Percentiles rank a stretch among this genome's conserved stretches.
Evolutionary conservation across 2,888 invertebrate species (phyloP).

Genomic region (Choreutis nemorana): DNA sequence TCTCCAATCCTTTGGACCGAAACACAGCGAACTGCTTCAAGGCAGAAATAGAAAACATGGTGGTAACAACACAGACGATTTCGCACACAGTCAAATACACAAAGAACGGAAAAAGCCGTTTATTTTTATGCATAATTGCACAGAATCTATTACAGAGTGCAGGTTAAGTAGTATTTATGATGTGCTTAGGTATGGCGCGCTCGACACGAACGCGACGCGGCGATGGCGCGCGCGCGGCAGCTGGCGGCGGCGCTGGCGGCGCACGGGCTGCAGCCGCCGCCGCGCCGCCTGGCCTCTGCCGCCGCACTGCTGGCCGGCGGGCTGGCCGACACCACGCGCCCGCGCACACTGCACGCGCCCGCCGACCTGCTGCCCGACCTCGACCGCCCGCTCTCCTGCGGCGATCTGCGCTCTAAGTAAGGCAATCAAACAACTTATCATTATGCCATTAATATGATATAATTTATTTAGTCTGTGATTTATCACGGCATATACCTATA

Average conservation of each 20-base stretch:
- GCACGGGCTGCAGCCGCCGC: conserved; percentile 82
- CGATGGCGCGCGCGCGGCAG: conserved; percentile 83
- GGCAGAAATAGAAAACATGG: no score
- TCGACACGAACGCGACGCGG: conserved; percentile 88
- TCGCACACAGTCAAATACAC: no score
- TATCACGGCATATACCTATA: no score
- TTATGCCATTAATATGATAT: not conserved
- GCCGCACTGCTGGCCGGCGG: conserved; percentile 66
- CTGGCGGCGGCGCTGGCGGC: conserved; percentile 86
- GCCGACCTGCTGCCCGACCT: conserved; percentile 54
- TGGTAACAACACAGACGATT: no score
- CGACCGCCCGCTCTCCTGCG: conserved; percentile 57
- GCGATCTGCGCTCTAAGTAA: conserved; percentile 50
- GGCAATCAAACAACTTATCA: not conserved
- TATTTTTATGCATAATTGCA: no score
- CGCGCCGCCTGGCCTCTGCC: conserved; percentile 71
- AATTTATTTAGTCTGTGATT: no score
- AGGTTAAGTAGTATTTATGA: conserved; percentile 24
- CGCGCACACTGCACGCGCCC: conserved; percentile 45
- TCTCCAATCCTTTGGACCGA: no score
- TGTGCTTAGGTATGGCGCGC: conserved; percentile 89
- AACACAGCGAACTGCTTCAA: no score
- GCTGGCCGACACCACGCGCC: conserved; percentile 63
- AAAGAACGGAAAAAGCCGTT: no score
- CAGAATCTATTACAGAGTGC: conserved; percentile 77